A percentile compares a stretch with the other conserved stretches of the same genome.
Conservation (phyloP, 2,113 vertebrate species). For the Bufo bufo region DNA sequence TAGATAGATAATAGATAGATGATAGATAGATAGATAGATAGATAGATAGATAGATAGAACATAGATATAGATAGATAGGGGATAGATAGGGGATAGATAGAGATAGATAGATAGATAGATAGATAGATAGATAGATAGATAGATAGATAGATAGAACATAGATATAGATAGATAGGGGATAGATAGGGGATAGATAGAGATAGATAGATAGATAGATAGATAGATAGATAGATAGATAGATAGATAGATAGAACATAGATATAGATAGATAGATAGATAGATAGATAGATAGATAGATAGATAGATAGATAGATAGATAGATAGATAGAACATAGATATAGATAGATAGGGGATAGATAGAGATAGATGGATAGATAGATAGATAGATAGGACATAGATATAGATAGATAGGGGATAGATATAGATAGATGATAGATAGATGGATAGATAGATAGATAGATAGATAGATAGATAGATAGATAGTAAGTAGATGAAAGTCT, state of each 20-base stretch:
- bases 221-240: neutral
- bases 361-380: conserved; percentile 10
- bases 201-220: neutral
- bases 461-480: too few relatives aligned
- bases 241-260: too few relatives aligned
- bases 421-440: neutral
- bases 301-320: neutral
- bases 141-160: neutral
- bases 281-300: conserved; percentile 14
- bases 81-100: neutral
- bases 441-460: neutral
- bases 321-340: neutral
- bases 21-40: too few relatives aligned
- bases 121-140: neutral
- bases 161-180: too few relatives aligned
- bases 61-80: neutral
- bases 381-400: neutral
- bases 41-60: too few relatives aligned
- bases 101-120: neutral
- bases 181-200: too few relatives aligned
- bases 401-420: neutral
- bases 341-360: too few relatives aligned
- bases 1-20: neutral
- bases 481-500: neutral
- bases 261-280: neutral